Percentiles rank a stretch among this genome's conserved stretches.
Conservation (phyloP, 1,140 invertebrate genomes). For the Diorhabda sublineata region DNA sequence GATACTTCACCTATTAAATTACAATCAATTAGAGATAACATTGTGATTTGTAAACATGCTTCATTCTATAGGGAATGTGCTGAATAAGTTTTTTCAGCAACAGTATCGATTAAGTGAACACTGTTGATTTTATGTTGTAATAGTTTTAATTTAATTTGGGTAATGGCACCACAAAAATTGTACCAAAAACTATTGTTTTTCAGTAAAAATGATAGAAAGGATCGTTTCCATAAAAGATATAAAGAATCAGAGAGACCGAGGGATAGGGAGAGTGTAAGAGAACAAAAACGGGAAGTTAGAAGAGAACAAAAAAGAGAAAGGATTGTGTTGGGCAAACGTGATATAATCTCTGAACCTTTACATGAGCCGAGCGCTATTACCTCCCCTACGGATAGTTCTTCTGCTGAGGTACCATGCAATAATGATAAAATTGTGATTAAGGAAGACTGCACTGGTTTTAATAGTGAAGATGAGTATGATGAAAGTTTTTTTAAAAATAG, state of each 20-base stretch:
- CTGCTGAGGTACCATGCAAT: conserved; percentile 33
- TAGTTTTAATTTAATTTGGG: no score
- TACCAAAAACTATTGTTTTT: neutral
- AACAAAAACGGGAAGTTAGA: conserved; percentile 36
- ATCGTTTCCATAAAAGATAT: conserved; percentile 41
- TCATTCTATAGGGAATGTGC: no score
- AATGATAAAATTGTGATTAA: conserved; percentile 33
- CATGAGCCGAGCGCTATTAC: conserved; percentile 28
- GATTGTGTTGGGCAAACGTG: conserved; percentile 33
- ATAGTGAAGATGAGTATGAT: conserved; percentile 47
- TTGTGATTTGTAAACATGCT: no score
- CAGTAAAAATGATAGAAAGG: conserved; percentile 40
- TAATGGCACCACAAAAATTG: no score
- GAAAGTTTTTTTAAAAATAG: conserved; percentile 34
- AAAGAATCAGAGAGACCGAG: conserved; percentile 39
- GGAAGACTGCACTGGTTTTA: conserved; percentile 45
- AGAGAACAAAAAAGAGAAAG: conserved; percentile 40
- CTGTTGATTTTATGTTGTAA: no score
- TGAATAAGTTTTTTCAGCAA: no score
- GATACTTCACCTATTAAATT: no score
- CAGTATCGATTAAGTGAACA: no score
- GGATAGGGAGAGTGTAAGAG: conserved; percentile 38
- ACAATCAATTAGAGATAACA: no score
- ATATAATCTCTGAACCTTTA: conserved; percentile 31
- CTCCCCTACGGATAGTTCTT: conserved; percentile 27